Conservation (phyloP, 2,888 invertebrate species). For the Pseudanteris insignis region DNA sequence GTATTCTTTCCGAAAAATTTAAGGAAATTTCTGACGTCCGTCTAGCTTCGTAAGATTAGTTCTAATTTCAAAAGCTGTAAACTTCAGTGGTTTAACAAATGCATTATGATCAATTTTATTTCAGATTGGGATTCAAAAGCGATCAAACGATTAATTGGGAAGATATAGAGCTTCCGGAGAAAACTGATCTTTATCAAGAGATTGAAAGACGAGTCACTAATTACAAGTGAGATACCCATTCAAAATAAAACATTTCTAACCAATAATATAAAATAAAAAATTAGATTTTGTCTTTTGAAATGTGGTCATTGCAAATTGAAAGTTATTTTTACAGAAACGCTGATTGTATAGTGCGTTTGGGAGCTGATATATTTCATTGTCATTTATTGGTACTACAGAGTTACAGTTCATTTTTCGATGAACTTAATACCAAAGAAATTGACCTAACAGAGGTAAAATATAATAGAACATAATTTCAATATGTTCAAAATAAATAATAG, state of each 20-base stretch:
- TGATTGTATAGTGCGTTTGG: conserved; percentile 74
- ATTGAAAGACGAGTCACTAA: conserved; percentile 74
- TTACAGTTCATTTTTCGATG: conserved; percentile 75
- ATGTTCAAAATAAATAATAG: too few species aligned
- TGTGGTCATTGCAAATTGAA: too few species aligned
- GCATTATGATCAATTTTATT: conserved; percentile 7
- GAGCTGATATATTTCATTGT: conserved; percentile 75
- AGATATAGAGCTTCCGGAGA: conserved; percentile 72
- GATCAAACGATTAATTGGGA: conserved; percentile 74
- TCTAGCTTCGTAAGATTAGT: conserved; percentile 57
- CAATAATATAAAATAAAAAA: not conserved
- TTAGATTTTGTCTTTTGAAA: not conserved
- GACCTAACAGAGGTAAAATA: conserved; percentile 55
- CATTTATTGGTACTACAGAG: conserved; percentile 76
- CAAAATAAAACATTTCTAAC: not conserved
- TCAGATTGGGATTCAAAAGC: conserved; percentile 70
- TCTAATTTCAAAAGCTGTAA: too few species aligned
- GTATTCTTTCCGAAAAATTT: conserved; percentile 39
- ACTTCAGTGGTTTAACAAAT: conserved; percentile 10
- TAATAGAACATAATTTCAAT: not conserved
- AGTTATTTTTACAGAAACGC: too few species aligned
- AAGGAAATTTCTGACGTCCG: conserved; percentile 54
- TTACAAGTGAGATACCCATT: conserved; percentile 69
- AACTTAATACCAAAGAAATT: conserved; percentile 60
- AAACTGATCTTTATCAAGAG: conserved; percentile 75